Evolutionary conservation across 2,113 vertebrate species (phyloP).

Genomic region (Morone saxatilis): DNA sequence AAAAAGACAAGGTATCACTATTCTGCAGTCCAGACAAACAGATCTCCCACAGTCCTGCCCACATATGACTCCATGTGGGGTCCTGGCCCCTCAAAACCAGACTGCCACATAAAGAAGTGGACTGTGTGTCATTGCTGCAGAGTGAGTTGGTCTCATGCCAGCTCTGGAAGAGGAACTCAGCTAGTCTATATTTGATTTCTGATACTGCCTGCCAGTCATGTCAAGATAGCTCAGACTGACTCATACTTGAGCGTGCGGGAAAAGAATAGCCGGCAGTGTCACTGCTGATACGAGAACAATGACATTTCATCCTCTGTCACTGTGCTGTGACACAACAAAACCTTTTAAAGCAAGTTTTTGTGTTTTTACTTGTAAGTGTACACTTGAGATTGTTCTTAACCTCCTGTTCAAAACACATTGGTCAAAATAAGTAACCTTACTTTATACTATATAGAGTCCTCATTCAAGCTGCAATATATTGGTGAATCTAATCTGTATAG

Average conservation of each 20-base stretch:
- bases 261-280: not conserved
- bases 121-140: not conserved
- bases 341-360: not conserved
- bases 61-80: not conserved
- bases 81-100: not conserved
- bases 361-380: not conserved
- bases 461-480: constrained; percentile 4
- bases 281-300: not conserved
- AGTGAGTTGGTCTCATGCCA: not conserved
- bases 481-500: not conserved
- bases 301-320: not conserved
- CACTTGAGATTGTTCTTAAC: not conserved
- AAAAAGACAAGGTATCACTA: not conserved
- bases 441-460: not conserved
- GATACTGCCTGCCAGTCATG: constrained; percentile 20
- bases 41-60: not conserved
- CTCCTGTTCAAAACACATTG: not conserved
- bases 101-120: not conserved
- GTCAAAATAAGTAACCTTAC: too few relatives aligned
- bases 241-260: not conserved
- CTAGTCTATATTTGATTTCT: constrained; percentile 10
- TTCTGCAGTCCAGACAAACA: not conserved
- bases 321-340: constrained; percentile 11
- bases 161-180: not conserved
- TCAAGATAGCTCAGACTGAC: constrained; percentile 7